Conservation (phyloP, 2,113 vertebrate species). For the Mola mola region DNA sequence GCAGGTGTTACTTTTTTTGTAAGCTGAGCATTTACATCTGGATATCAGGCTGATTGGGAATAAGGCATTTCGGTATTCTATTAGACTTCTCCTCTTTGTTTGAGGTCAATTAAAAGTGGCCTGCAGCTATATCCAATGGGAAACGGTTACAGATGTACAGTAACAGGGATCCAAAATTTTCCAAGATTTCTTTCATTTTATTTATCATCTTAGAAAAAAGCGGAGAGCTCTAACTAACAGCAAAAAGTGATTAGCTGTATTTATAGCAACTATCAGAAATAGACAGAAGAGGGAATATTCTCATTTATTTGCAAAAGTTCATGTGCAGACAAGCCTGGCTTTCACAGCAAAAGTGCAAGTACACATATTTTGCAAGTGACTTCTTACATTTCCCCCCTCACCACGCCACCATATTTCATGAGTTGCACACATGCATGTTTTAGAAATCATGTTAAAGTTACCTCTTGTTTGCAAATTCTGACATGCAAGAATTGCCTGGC, state of each 20-base stretch:
- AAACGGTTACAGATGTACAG: no score
- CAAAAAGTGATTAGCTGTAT: not conserved
- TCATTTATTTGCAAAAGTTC: constrained; percentile 25
- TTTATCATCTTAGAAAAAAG: no score
- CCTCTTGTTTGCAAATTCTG: not conserved
- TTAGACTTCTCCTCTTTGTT: constrained; percentile 2
- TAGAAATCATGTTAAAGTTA: not conserved
- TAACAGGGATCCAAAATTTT: no score
- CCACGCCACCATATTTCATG: not conserved
- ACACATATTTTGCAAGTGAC: constrained; percentile 1
- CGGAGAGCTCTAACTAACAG: not conserved
- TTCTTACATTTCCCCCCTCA: not conserved
- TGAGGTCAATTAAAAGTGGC: constrained; percentile 46
- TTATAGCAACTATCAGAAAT: constrained; percentile 14
- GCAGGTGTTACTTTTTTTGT: constrained; percentile 26
- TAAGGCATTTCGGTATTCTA: not conserved
- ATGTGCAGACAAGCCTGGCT: not conserved
- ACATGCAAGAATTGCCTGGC: not conserved
- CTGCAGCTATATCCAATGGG: not conserved
- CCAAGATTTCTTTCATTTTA: no score
- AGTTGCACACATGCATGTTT: constrained; percentile 6
- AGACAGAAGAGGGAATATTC: constrained; percentile 4
- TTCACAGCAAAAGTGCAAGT: constrained; percentile 6
- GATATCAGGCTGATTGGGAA: no score
- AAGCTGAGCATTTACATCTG: constrained; percentile 22